These are phyloP conservation scores for Drosophila tanythrix DNA, from an alignment of 2,888 invertebrate genomes.

Conservation along the genomic window DNA sequence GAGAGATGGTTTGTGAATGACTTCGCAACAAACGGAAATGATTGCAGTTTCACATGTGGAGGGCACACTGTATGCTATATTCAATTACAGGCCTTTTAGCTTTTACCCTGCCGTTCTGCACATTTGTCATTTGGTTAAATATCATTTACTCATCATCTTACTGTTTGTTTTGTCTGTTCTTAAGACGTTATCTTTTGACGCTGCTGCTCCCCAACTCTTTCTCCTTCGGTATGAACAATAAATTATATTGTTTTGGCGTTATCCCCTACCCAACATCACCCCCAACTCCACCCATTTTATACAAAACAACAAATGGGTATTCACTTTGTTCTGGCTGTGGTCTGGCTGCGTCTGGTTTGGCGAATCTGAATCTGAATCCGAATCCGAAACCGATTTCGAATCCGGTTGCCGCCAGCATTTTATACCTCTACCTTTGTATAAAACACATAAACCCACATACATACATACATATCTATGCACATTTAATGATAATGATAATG, in stretches of 20 bases:
- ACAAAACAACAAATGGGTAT: conserved; percentile 40
- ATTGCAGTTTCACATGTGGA: not conserved
- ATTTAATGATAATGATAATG: conserved; percentile 13
- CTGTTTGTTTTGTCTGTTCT: conserved; percentile 18
- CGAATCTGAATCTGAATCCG: not conserved
- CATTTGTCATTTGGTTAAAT: conserved; percentile 45
- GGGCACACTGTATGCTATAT: conserved; percentile 20
- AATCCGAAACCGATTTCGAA: conserved; percentile 46
- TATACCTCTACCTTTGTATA: conserved; percentile 24
- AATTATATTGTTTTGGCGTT: conserved; percentile 64
- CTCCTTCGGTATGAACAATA: conserved; percentile 59
- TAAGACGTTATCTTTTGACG: conserved; percentile 8
- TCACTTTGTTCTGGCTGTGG: conserved; percentile 51
- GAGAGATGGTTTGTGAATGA: not conserved
- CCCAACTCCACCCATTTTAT: not conserved
- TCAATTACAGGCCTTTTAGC: conserved; percentile 32
- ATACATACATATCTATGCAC: not conserved
- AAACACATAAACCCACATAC: not conserved
- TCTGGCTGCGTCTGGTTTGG: conserved; percentile 34
- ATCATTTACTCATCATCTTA: conserved; percentile 45
- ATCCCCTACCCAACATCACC: not conserved
- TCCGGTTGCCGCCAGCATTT: conserved; percentile 49
- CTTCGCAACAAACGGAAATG: not conserved
- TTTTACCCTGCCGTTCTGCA: conserved; percentile 45
- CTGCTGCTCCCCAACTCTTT: conserved; percentile 12